Conservation (phyloP, 2,888 invertebrate species). For the Platerodrilus igneus region DNA sequence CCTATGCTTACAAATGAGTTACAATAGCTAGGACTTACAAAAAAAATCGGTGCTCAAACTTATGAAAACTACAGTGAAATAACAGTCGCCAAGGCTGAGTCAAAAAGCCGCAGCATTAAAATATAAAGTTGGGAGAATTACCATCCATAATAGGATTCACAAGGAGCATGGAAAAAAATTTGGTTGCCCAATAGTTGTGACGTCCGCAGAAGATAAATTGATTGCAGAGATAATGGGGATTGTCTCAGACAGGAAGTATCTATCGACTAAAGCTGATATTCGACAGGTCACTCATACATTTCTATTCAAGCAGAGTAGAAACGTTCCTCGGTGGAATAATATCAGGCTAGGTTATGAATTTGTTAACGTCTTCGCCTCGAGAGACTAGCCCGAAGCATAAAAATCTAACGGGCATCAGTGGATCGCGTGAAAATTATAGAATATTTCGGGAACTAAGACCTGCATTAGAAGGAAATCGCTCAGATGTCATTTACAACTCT, state of each 20-base stretch:
- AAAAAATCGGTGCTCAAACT: neutral
- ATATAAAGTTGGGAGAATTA: constrained; percentile 12
- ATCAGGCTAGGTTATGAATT: constrained; percentile 9
- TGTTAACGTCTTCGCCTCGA: constrained; percentile 7
- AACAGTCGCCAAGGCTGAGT: no score
- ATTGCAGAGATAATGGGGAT: constrained; percentile 6
- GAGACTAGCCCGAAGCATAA: constrained; percentile 9
- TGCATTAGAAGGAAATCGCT: neutral
- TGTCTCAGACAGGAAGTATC: constrained; percentile 8
- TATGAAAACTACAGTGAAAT: constrained; percentile 13
- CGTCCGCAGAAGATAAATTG: constrained; percentile 3
- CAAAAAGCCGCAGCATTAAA: constrained; percentile 5
- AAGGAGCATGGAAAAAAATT: neutral
- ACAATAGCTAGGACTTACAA: constrained; percentile 4
- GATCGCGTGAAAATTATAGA: constrained; percentile 7
- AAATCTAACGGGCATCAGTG: constrained; percentile 9
- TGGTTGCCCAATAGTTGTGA: constrained; percentile 6
- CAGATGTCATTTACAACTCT: constrained; percentile 32
- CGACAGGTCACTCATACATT: constrained; percentile 3
- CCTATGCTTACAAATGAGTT: no score
- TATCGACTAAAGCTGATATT: constrained; percentile 4
- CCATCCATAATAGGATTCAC: constrained; percentile 10
- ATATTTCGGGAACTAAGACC: constrained; percentile 6
- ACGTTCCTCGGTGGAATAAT: constrained; percentile 6
- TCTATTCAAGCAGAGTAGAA: constrained; percentile 8